Percentiles rank a stretch among this genome's conserved stretches.
Conservation (phyloP, 2,113 vertebrate genomes). For the Pseudonaja textilis region DNA sequence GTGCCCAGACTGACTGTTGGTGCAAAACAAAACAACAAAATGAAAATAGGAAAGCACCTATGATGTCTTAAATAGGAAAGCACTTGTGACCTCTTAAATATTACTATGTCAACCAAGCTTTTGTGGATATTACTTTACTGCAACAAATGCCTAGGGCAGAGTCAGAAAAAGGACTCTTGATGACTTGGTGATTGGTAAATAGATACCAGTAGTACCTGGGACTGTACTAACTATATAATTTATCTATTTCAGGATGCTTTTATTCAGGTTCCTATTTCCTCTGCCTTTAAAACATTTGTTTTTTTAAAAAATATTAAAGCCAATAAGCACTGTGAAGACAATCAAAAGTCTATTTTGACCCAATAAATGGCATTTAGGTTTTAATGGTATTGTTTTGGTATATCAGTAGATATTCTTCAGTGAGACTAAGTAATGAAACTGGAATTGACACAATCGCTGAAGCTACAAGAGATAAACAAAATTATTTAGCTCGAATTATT, state of each 20-base stretch:
- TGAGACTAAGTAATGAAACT: background rate
- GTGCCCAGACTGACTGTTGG: background rate
- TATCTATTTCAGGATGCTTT: conserved; percentile 23
- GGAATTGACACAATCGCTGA: background rate
- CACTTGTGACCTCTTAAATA: background rate
- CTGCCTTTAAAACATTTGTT: background rate
- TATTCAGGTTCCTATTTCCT: conserved; percentile 56
- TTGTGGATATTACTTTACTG: background rate
- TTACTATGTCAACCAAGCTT: background rate
- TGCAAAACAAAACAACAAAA: background rate
- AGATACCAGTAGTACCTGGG: conserved; percentile 36
- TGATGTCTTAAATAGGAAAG: background rate
- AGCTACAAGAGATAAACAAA: background rate
- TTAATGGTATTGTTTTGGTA: background rate
- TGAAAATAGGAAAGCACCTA: background rate
- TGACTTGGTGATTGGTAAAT: background rate
- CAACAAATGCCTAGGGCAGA: background rate
- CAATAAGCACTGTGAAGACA: background rate
- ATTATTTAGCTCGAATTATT: background rate
- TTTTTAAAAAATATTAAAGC: background rate
- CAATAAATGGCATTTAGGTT: background rate
- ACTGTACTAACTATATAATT: conserved; percentile 68
- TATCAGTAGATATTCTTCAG: background rate
- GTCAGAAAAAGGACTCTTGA: background rate
- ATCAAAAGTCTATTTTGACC: background rate